phyloP scores from a whole-genome alignment of 2,113 vertebrate genomes.

The Arothron firmamentum region DNA sequence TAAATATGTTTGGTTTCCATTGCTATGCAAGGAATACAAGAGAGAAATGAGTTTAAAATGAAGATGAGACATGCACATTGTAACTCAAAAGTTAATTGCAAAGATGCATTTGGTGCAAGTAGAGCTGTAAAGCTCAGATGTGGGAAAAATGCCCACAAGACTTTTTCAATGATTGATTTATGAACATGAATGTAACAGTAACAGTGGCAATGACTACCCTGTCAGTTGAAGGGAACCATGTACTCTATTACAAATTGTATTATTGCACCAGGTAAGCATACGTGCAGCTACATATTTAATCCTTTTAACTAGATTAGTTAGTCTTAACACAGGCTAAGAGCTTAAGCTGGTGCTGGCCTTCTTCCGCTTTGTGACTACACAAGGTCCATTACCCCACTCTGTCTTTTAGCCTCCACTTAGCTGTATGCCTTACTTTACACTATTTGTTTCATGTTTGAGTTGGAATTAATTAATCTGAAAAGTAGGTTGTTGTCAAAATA shows the following conservation, averaged over 20 bases:
- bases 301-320: constrained; percentile 66
- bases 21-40: too few relatives aligned
- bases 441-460: too few relatives aligned
- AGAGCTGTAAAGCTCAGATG: too few relatives aligned
- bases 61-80: too few relatives aligned
- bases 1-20: too few relatives aligned
- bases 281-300: constrained; percentile 45
- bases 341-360: constrained; percentile 48
- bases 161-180: too few relatives aligned
- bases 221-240: neutral
- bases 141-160: too few relatives aligned
- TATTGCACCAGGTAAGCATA: constrained; percentile 35
- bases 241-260: constrained; percentile 7
- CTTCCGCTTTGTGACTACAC: constrained; percentile 16
- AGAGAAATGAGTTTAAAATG: too few relatives aligned
- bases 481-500: neutral
- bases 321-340: constrained; percentile 60
- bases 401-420: constrained; percentile 11
- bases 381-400: neutral
- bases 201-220: neutral
- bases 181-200: neutral
- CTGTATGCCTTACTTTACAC: too few relatives aligned
- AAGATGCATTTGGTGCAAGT: too few relatives aligned
- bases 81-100: too few relatives aligned
- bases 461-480: too few relatives aligned